phyloP scores from a whole-genome alignment of 2,888 invertebrate species.

The Mythimna pallens region DNA sequence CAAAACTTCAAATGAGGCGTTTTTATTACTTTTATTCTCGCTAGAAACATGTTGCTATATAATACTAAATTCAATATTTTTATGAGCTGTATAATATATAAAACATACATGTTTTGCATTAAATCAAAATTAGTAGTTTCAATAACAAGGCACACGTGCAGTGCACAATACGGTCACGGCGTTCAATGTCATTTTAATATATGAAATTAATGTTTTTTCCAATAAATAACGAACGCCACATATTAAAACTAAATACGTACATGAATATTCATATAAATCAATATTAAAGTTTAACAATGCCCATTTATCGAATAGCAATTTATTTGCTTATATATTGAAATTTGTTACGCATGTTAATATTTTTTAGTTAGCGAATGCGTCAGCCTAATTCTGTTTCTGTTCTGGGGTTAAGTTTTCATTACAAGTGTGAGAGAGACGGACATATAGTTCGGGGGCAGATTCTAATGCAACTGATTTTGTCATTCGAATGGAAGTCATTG shows the following conservation, averaged over 20 bases:
- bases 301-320: constrained; percentile 88
- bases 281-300: constrained; percentile 85
- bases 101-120: constrained; percentile 49
- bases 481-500: constrained; percentile 84
- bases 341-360: constrained; percentile 86
- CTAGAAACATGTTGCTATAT: constrained; percentile 56
- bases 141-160: constrained; percentile 69
- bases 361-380: constrained; percentile 75
- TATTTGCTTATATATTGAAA: constrained; percentile 90
- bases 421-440: constrained; percentile 76
- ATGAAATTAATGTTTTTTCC: constrained; percentile 73
- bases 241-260: constrained; percentile 80
- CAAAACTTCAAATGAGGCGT: constrained; percentile 46
- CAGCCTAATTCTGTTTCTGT: constrained; percentile 75
- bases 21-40: constrained; percentile 58
- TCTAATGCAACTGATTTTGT: constrained; percentile 83
- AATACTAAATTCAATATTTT: constrained; percentile 60
- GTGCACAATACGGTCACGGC: constrained; percentile 68
- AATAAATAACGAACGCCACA: constrained; percentile 75
- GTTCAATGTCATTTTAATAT: constrained; percentile 75
- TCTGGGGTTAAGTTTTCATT: constrained; percentile 63
- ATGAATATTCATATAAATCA: constrained; percentile 91
- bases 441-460: constrained; percentile 68
- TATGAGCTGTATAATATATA: constrained; percentile 62
- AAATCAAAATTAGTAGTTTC: constrained; percentile 66